Evolutionary conservation across 2,888 invertebrate genomes (phyloP).

Genomic region (Hyposoter didymator): DNA sequence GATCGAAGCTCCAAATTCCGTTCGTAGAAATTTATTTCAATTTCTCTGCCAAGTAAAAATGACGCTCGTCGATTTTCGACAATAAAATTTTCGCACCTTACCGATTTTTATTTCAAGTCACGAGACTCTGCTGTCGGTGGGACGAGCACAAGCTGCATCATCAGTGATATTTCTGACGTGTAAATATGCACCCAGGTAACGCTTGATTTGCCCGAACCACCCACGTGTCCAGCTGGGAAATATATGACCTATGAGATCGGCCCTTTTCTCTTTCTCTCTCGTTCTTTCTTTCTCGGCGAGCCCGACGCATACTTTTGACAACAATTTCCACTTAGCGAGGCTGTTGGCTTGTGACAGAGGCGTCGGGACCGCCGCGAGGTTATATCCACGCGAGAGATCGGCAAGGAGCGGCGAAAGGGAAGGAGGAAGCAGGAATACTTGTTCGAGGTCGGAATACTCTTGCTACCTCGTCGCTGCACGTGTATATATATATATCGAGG

Average conservation of each 20-base stretch:
- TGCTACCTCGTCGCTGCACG: constrained; percentile 21
- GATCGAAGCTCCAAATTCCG: not conserved
- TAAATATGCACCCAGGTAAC: constrained; percentile 59
- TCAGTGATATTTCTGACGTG: constrained; percentile 59
- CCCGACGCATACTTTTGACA: constrained; percentile 81
- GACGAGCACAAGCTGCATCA: constrained; percentile 42
- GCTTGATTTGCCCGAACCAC: constrained; percentile 71
- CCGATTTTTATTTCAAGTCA: constrained; percentile 45
- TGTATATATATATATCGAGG: not conserved
- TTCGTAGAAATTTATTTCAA: not conserved
- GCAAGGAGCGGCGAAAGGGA: constrained; percentile 58
- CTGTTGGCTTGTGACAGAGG: constrained; percentile 79
- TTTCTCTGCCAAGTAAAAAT: not conserved
- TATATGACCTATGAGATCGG: constrained; percentile 78
- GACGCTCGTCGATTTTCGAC: not conserved
- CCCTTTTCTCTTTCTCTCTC: not conserved
- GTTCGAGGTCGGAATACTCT: constrained; percentile 62
- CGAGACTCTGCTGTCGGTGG: constrained; percentile 14
- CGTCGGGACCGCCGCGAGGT: constrained; percentile 69
- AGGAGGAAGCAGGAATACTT: constrained; percentile 55
- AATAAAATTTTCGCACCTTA: constrained; percentile 49
- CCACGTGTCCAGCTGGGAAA: constrained; percentile 79
- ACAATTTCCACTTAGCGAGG: constrained; percentile 83
- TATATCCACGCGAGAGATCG: constrained; percentile 62
- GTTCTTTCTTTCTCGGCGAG: constrained; percentile 63